Evolutionary conservation across 2,797 vertebrate genomes (phyloP), one percentile per base, ranked within the genome.

Genomic region (Cyprinella venusta): DNA sequence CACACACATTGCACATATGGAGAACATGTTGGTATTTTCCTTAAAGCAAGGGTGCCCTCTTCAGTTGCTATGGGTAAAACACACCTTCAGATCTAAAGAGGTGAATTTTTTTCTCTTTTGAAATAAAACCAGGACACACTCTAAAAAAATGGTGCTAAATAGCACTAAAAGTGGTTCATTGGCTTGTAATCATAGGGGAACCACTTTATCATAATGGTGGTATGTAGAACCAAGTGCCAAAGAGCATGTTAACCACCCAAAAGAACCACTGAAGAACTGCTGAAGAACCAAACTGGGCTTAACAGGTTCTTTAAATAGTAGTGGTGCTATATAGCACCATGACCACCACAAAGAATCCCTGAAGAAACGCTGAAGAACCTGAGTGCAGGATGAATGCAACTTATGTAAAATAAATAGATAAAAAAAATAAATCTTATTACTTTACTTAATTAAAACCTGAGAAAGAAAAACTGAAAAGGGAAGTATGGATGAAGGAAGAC

Each of bases 31-130:
- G 8, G 10, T 50, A 9, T 54, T 52, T 67, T 26, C 36, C 5
- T 56, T 54, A 40, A 75, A 65, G 21, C 70, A 82, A 82, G 54
- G 18, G 70, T 42, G 70, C 80, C 80, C 70, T 75, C 80, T 82
- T 74, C 24, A 74, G 80, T 6, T 65, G 15, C 42, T 75, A 52
- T 19, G 9, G 2, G 59, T 30, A 19, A 54, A 75, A 36, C 18
- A 48, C 80, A 38, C 21, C 30, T 16, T 70, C 10, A 21, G 8
- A 26, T 24, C 2, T 2, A 80, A 45, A 21, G 42, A 30, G 18
- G 24, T 15, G 24, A 2, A 6, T 15, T 63, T 36, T 36, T 16
- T n/a, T 48, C 8, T 36, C 18, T 10, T 8, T 8, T 72, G 2
- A 81, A 81, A 59, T 70, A 16, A 19, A 54, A 79, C 10, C 7